These are phyloP conservation scores for Cisticola juncidis DNA, from an alignment of 2,113 vertebrate genomes.

Conservation along the genomic window DNA sequence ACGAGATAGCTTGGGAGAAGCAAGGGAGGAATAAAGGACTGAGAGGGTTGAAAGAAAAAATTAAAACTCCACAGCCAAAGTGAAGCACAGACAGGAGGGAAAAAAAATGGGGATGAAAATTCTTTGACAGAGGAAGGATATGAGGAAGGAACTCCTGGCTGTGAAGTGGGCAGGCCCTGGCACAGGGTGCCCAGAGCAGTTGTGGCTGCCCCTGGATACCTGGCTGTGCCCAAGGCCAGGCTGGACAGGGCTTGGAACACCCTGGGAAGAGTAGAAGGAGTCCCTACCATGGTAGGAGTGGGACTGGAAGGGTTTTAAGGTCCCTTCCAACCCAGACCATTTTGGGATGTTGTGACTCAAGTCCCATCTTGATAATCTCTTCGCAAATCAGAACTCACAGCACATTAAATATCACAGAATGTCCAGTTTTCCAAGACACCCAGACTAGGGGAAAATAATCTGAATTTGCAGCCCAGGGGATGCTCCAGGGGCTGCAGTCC, in stretches of 20 bases:
- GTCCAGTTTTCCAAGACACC: background rate
- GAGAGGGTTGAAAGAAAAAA: background rate
- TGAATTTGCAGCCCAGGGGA: background rate
- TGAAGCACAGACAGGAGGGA: rapidly evolving
- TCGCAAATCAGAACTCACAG: background rate
- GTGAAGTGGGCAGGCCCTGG: rapidly evolving
- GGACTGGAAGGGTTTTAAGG: background rate
- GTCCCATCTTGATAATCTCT: background rate
- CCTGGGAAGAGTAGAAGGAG: rapidly evolving
- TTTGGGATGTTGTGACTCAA: background rate
- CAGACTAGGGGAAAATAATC: background rate
- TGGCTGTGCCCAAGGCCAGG: rapidly evolving
- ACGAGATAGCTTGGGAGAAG: background rate
- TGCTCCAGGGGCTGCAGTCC: background rate
- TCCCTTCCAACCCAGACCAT: background rate
- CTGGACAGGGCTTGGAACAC: rapidly evolving
- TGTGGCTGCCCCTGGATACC: background rate
- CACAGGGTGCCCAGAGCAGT: background rate
- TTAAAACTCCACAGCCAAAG: background rate
- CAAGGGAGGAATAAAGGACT: background rate
- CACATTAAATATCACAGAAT: background rate
- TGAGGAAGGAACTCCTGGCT: rapidly evolving
- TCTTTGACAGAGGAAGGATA: rapidly evolving
- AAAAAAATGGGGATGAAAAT: background rate
- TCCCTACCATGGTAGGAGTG: background rate